These are phyloP conservation scores for Megaceryle torquata DNA, from an alignment of 2,113 vertebrate species.

Conservation along the genomic window DNA sequence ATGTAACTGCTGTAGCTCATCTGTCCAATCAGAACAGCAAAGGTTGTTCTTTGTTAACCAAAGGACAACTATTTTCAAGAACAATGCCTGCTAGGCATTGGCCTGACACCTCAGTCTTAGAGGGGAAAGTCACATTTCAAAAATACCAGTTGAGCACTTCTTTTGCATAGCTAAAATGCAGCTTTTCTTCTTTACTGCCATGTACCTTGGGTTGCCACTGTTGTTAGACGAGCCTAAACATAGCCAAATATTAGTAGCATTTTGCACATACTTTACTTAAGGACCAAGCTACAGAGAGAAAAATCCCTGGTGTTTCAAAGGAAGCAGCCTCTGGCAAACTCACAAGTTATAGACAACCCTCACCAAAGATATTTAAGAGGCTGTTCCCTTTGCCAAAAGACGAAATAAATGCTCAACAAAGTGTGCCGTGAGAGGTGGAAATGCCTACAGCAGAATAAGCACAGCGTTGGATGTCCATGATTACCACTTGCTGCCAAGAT, in stretches of 20 bases:
- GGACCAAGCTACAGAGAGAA: background rate
- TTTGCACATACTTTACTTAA: background rate
- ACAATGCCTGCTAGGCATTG: background rate
- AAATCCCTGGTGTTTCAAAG: background rate
- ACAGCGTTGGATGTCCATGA: no score
- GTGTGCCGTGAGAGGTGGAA: background rate
- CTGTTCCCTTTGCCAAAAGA: background rate
- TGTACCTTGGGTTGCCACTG: background rate
- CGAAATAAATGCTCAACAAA: background rate
- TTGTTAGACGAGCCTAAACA: background rate
- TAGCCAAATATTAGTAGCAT: background rate
- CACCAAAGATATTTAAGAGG: background rate
- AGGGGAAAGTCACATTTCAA: background rate
- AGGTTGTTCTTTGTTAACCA: background rate
- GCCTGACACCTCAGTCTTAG: background rate
- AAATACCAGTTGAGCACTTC: background rate
- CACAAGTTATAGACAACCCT: background rate
- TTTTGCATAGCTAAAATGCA: background rate
- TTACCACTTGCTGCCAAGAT: background rate
- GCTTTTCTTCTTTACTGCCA: background rate
- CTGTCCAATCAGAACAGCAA: background rate
- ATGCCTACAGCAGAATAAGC: background rate
- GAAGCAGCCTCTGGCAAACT: background rate
- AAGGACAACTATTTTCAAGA: background rate
- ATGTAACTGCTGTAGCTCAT: background rate